Evolutionary conservation across 1,140 invertebrate species (phyloP), one percentile per base, ranked within the genome.

Genomic region (Cryptotermes secundus): DNA sequence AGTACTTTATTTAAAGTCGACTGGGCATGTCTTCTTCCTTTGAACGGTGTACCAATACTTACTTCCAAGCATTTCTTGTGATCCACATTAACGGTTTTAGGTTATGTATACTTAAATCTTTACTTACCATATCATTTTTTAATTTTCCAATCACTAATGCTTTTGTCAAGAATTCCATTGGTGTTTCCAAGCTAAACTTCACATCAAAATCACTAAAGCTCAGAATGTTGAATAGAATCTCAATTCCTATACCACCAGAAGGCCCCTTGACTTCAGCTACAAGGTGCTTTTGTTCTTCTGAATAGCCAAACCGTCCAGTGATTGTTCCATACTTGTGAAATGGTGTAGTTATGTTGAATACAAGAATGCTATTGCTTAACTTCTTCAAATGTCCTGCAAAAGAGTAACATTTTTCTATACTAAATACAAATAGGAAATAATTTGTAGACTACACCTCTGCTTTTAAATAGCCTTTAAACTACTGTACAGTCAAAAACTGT

Each of bases 321-420:
- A 95, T 90, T 6, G 90, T 92, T 1, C 92, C 90, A 85, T 93
- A 93, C 82, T 93, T 93, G 83, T 94, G 92, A 35, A 94, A 89
- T 0, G 95, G 94, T 3, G 94, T 95, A 2, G 94, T 95, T 0
- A 96, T 90, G 87, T 95, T 95, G 9, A 96, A 92, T 34, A 90
- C 89, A 7, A 95, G 87, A 92, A 93, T 94, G 86, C 92, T 94
- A 87, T 94, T 92, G 1, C 92, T 93, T 34, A 94, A 89, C 81
- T 92, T 91, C 53, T 91, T 92, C 83, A 94, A 91, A 87, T 93
- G 91, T 12, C 93, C 93, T 92, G 84, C 53, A 88, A 87, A 81
- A 16, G 22, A 83, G 34, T 34, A 45, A n/a, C 1, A 38, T 38
- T 6, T 6, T 12, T 38, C 38, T 12, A 38, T 4, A 38, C 4